These are phyloP conservation scores for Marronus borbonicus DNA, from an alignment of 2,888 invertebrate species.

Conservation along the genomic window DNA sequence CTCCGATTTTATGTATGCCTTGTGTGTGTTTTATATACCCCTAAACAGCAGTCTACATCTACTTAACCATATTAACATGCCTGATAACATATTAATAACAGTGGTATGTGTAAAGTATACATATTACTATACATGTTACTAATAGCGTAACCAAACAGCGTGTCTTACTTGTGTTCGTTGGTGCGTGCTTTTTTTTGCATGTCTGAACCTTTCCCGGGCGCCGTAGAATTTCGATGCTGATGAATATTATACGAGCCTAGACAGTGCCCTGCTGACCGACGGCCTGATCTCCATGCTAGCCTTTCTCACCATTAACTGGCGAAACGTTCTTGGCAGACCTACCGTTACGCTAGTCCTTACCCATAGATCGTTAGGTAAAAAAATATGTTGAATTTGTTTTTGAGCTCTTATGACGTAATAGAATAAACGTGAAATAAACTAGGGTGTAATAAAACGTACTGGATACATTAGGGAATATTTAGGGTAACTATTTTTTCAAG, in stretches of 20 bases:
- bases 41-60: background rate
- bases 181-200: conserved; percentile 57
- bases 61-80: no score
- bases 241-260: conserved; percentile 97
- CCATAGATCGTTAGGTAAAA: conserved; percentile 86
- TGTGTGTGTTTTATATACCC: conserved; percentile 1
- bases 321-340: conserved; percentile 96
- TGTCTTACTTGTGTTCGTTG: conserved; percentile 49
- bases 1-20: background rate
- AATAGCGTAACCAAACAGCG: conserved; percentile 3
- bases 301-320: conserved; percentile 97
- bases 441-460: background rate
- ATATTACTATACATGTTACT: conserved; percentile 41
- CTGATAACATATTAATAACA: background rate
- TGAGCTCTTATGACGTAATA: background rate
- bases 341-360: conserved; percentile 92
- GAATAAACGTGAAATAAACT: background rate
- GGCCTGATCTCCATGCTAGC: conserved; percentile 94
- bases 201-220: conserved; percentile 59
- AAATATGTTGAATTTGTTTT: background rate
- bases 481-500: no score
- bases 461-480: no score
- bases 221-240: conserved; percentile 90
- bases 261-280: conserved; percentile 95
- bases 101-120: background rate